Base-by-base conservation (phyloP, 2,113 vertebrate genomes). In the Periophthalmus modestus region DNA sequence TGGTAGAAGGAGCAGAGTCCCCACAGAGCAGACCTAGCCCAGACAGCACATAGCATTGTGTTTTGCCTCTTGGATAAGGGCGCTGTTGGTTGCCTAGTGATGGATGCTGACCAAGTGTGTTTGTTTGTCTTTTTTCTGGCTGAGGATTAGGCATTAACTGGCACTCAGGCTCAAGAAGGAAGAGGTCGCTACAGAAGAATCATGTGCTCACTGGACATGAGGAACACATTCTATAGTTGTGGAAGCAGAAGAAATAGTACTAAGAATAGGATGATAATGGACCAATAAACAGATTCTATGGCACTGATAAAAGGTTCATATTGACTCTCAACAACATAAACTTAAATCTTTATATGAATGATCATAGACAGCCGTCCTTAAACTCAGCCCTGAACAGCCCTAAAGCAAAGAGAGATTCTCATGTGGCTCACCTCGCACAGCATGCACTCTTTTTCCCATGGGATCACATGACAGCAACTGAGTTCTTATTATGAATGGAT, bases 71-170 rank as follows among this genome's bases (percentile, higher is more conserved):
- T 72, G 21, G 18, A 75, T 54, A 80, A 78, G 66, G 74, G 39
- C 59, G 65, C 50, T 10, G 34, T 66, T 75, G 78, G 84, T 89
- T 89, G 87, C 89, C 80, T 85, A 81, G 87, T 18, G 76, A 91
- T 82, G 73, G 74, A 80, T 46, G 72, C 67, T 69, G 70, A 66
- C 65, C 3, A 10, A 62, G 71, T 7, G 0, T 69, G 82, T 81
- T 85, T 84, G 78, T 79, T 72, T 77, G 57, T 58, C 74, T 78
- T 78, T 69, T 54, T 66, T 80, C 66, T 52, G 63, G 72, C 69
- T 34, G 69, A 87, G 72, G 81, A 88, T 82, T 77, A 85, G 43
- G 62, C 73, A 79, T 82, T 83, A 77, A 79, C 82, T 48, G 48
- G 62, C 24, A 72, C 57, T 57, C 57, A 52, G 57, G 70, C 66